phyloP scores from a whole-genome alignment of 2,888 invertebrate genomes.

The Argynnis bischoffii region DNA sequence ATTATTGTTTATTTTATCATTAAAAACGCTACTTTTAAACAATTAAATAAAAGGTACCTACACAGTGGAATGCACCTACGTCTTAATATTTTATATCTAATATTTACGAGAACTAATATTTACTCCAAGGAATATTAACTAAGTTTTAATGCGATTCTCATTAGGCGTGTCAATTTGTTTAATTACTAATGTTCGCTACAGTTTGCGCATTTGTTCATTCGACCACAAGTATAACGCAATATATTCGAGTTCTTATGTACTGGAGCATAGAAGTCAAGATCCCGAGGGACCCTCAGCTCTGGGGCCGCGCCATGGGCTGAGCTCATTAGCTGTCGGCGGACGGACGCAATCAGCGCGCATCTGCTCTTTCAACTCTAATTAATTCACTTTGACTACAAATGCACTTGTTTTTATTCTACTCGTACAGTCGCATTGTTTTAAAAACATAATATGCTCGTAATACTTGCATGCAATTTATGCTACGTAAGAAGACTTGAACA shows the following conservation, averaged over 20 bases:
- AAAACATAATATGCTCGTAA: background rate
- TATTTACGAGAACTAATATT: too few species aligned
- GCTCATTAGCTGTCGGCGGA: constrained; percentile 3
- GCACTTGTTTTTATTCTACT: constrained; percentile 9
- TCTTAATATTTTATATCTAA: too few species aligned
- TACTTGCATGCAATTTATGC: background rate
- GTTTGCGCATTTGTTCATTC: background rate
- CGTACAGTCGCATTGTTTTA: constrained; percentile 4
- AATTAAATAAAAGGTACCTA: too few species aligned
- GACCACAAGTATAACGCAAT: background rate
- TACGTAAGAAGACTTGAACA: background rate
- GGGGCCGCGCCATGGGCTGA: background rate
- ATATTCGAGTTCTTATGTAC: background rate
- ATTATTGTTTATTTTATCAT: too few species aligned
- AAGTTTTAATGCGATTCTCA: background rate
- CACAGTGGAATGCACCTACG: too few species aligned
- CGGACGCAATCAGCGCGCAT: constrained; percentile 11
- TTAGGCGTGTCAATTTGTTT: background rate
- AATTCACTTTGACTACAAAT: constrained; percentile 17
- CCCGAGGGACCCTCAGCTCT: too few species aligned
- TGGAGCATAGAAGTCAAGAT: background rate
- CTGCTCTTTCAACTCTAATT: constrained; percentile 10
- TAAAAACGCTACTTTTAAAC: too few species aligned
- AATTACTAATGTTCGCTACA: background rate
- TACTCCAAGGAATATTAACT: too few species aligned